These are phyloP conservation scores for Reinhardtius hippoglossoides DNA, from an alignment of 2,113 vertebrate species.

Conservation along the genomic window DNA sequence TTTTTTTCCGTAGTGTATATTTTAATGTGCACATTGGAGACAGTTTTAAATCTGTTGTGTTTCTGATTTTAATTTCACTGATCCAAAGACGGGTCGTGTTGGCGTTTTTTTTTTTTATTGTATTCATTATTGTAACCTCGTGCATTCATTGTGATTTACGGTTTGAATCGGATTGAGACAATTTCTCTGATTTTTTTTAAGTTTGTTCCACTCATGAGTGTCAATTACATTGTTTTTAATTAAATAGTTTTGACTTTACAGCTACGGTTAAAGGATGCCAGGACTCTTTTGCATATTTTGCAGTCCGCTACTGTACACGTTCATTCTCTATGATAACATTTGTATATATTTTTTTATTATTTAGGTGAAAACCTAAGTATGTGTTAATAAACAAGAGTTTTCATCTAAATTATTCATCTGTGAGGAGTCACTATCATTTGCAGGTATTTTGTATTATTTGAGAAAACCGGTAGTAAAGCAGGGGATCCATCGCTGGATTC, in stretches of 20 bases:
- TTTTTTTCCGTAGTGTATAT: too few relatives aligned
- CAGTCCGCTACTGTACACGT: slow-evolving; percentile 3
- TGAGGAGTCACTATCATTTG: slow-evolving; percentile 32
- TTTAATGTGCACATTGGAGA: not conserved
- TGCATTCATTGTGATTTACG: not conserved
- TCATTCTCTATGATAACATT: slow-evolving; percentile 4
- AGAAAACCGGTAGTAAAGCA: not conserved
- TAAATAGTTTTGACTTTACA: slow-evolving; percentile 13
- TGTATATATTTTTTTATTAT: slow-evolving; percentile 4
- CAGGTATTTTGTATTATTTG: slow-evolving; percentile 7
- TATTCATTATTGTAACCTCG: not conserved
- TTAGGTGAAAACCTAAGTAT: not conserved
- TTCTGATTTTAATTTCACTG: not conserved
- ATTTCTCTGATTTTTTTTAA: not conserved
- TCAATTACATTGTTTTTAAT: not conserved
- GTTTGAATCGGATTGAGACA: not conserved
- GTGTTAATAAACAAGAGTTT: slow-evolving; percentile 41
- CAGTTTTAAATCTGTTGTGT: too few relatives aligned
- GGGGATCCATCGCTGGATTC: too few relatives aligned
- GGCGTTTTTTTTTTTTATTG: not conserved
- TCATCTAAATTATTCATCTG: slow-evolving; percentile 25
- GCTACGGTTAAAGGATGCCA: too few relatives aligned
- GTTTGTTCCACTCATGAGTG: not conserved
- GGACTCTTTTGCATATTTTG: not conserved
- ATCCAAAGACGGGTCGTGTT: slow-evolving; percentile 7